phyloP scores from a whole-genome alignment of 2,797 vertebrate species.

The Betta splendens region DNA sequence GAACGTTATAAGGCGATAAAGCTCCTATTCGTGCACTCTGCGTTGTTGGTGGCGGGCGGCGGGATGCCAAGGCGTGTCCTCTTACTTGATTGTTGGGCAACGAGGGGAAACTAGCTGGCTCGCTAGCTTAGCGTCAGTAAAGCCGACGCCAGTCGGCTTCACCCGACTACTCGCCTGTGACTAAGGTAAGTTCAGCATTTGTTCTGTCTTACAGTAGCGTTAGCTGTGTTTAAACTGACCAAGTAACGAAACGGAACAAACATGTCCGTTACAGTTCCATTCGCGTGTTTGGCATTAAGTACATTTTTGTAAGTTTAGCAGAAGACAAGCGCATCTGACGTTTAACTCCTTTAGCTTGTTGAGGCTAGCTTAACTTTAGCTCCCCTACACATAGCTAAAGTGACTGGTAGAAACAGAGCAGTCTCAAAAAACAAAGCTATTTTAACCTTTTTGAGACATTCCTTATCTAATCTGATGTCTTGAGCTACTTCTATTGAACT shows the following conservation, averaged over 20 bases:
- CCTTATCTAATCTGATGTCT: background rate
- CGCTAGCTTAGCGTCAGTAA: conserved; percentile 25
- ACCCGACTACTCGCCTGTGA: conserved; percentile 29
- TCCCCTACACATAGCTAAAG: background rate
- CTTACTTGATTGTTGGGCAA: background rate
- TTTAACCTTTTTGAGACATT: accelerated
- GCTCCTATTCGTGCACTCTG: no score
- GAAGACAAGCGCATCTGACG: background rate
- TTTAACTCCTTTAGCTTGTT: background rate
- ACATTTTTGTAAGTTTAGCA: background rate
- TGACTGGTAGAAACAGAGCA: background rate
- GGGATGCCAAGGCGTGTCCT: conserved; percentile 19
- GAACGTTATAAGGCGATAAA: background rate
- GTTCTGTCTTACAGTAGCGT: background rate
- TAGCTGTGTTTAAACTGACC: background rate
- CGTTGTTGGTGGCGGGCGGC: background rate
- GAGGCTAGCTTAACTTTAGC: conserved; percentile 6
- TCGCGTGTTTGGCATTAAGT: background rate
- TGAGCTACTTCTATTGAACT: no score
- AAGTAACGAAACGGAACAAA: accelerated
- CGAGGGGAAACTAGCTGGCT: conserved; percentile 26
- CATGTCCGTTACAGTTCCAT: accelerated
- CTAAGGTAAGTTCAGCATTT: conserved; percentile 34
- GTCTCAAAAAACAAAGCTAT: background rate
- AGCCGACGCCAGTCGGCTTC: conserved; percentile 22